phyloP scores from a whole-genome alignment of 2,797 vertebrate species.

The Vultur gryphus region DNA sequence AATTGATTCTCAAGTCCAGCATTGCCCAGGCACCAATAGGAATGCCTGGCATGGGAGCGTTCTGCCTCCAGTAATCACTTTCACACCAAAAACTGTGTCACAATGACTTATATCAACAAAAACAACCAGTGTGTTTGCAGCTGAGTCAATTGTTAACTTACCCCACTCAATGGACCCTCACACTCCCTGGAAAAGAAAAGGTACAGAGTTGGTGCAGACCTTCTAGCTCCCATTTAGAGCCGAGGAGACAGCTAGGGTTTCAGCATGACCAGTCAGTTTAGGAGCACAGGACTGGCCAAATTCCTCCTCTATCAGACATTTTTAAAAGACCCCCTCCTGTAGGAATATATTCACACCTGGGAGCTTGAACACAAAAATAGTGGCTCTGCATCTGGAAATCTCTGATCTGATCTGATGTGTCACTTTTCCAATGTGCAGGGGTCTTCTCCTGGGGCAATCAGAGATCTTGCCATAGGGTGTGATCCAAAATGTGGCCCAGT shows the following conservation, averaged over 20 bases:
- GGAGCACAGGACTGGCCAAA: background rate
- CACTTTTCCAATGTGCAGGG: background rate
- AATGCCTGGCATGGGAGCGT: background rate
- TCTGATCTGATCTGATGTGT: background rate
- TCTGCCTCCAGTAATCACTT: background rate
- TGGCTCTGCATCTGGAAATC: background rate
- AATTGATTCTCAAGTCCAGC: background rate
- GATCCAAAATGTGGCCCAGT: background rate
- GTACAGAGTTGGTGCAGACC: background rate
- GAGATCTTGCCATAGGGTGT: background rate
- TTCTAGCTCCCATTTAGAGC: background rate
- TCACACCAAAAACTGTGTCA: background rate
- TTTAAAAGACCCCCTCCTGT: background rate
- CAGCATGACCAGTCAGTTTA: background rate
- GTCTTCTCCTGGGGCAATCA: background rate
- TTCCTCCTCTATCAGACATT: background rate
- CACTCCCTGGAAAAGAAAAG: background rate
- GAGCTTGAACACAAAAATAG: background rate
- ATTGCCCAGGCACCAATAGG: background rate
- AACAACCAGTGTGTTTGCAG: background rate
- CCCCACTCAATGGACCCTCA: background rate
- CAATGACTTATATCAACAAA: background rate
- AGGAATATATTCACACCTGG: background rate
- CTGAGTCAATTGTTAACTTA: background rate
- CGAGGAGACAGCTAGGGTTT: background rate